Conservation (phyloP, 2,113 vertebrate species). For the Piliocolobus tephrosceles region DNA sequence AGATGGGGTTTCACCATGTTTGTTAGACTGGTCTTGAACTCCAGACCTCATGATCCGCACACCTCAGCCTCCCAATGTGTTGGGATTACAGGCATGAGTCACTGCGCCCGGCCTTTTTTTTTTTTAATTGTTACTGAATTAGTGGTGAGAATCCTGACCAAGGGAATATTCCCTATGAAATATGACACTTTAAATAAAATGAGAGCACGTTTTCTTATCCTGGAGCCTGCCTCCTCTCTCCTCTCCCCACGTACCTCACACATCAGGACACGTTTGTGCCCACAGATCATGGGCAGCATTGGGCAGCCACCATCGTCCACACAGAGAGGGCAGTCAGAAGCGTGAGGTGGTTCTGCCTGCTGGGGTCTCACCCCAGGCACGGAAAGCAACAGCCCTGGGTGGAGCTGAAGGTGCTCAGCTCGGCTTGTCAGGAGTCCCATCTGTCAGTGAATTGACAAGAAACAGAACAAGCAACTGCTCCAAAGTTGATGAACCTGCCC, state of each 20-base stretch:
- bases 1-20: too few relatives aligned
- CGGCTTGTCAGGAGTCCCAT: background rate
- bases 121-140: background rate
- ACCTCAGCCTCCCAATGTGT: too few relatives aligned
- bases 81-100: too few relatives aligned
- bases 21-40: too few relatives aligned
- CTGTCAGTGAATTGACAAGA: rapidly evolving
- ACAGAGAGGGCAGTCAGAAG: background rate
- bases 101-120: too few relatives aligned
- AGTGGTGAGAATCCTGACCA: background rate
- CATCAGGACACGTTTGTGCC: rapidly evolving
- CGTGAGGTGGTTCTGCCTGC: rapidly evolving
- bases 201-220: background rate
- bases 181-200: background rate
- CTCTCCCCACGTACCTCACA: rapidly evolving
- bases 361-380: rapidly evolving
- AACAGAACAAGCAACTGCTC: background rate
- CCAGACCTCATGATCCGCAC: too few relatives aligned
- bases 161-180: too few relatives aligned
- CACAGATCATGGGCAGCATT: rapidly evolving
- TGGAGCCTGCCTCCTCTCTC: background rate
- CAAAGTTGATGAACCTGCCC: too few relatives aligned
- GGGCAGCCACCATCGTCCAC: too few relatives aligned
- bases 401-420: rapidly evolving
- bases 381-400: background rate